phyloP scores from a whole-genome alignment of 2,797 vertebrate genomes.

The Varecia variegata region DNA sequence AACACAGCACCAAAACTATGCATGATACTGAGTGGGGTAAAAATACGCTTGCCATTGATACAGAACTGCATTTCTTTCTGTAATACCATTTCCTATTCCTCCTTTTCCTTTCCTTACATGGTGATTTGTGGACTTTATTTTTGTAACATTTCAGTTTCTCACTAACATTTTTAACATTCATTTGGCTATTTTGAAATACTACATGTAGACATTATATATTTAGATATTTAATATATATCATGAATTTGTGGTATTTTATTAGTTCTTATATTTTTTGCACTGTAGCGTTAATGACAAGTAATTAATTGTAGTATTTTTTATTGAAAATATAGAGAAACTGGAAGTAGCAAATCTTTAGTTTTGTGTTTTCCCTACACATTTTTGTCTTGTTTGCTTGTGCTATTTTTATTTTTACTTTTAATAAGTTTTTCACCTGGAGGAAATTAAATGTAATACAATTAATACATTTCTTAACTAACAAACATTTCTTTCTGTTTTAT shows the following conservation, averaged over 20 bases:
- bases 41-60: constrained; percentile 96
- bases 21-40: constrained; percentile 87
- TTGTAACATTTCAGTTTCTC: constrained; percentile 65
- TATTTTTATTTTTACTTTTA: constrained; percentile 80
- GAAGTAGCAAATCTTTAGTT: constrained; percentile 60
- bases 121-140: constrained; percentile 72
- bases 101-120: constrained; percentile 56
- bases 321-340: constrained; percentile 68
- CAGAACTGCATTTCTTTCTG: constrained; percentile 86
- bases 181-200: constrained; percentile 33
- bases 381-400: constrained; percentile 69
- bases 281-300: constrained; percentile 33
- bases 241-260: constrained; percentile 45
- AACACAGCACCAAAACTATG: constrained; percentile 83
- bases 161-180: constrained; percentile 64
- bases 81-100: constrained; percentile 52
- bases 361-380: constrained; percentile 58
- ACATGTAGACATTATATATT: constrained; percentile 11
- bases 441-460: constrained; percentile 71
- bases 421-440: constrained; percentile 72
- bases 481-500: constrained; percentile 67
- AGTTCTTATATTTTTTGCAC: constrained; percentile 23
- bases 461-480: constrained; percentile 80
- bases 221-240: constrained; percentile 23
- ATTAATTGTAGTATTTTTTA: constrained; percentile 44